Evolutionary conservation across 2,113 vertebrate genomes (phyloP), one percentile per base, ranked within the genome.

Genomic region (Gnathonemus longibarbis): DNA sequence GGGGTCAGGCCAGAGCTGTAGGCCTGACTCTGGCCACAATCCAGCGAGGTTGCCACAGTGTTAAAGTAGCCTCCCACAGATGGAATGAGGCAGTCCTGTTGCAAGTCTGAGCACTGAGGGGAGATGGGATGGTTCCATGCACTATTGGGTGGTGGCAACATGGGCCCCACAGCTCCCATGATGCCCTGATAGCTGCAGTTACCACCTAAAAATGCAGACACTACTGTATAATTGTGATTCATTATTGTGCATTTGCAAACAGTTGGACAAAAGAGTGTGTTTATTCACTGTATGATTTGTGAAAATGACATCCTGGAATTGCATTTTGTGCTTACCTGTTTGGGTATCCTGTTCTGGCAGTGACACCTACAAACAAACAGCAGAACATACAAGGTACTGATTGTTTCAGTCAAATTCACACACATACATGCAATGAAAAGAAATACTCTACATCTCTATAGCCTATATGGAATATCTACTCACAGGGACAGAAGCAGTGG

Each of bases 141-240:
- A 46, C 94, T 92, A 74, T 84, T 95, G 90, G 27, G 39, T 3
- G 90, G 35, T 21, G 70, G 1, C 8, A 88, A 50, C 52, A 90
- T 52, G 27, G 88, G 90, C 31, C 93, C 93, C 88, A 91, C 90
- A 27, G 95, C 92, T 52, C 94, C 93, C 96, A 96, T 96, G 88
- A 42, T 86, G 70, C 95, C 93, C 88, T 94, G 91, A 91, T 93
- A 95, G 92, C 93, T 94, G 89, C 92, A 91, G 90, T 93, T 91
- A 87, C 93, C 91, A 87, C 93, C 96, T 96, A 89, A 15, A 88
- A 92, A 17, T 24, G 53, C 0, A 58, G 7, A 6, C 8, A 39
- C 45, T 24, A 9, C 46, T 24, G 89, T 74, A 21, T 53, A 86
- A 39, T 21, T 66, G 17, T 19, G 11, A 53, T 58, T 45, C 80